Conservation (phyloP, 2,113 vertebrate genomes). For the Nematolebias whitei region DNA sequence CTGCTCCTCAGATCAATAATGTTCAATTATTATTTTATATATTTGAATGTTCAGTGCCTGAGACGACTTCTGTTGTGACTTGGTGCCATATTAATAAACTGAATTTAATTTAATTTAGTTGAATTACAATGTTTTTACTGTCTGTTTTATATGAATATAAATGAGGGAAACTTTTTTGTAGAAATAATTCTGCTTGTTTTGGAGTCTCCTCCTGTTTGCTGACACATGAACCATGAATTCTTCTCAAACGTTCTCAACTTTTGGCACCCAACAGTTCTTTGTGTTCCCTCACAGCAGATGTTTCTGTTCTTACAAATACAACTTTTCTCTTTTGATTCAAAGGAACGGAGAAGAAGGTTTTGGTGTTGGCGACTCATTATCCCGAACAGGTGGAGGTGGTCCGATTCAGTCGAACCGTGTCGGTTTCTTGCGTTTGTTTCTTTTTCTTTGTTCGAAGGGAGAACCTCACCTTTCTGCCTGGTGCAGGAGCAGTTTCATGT, state of each 20-base stretch:
- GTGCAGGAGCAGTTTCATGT: conserved; percentile 31
- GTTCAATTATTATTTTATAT: too few relatives aligned
- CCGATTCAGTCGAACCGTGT: neutral
- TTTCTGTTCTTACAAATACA: neutral
- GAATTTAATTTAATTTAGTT: too few relatives aligned
- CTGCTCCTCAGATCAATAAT: too few relatives aligned
- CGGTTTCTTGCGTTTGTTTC: conserved; percentile 27
- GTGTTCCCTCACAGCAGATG: neutral
- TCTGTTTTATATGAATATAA: too few relatives aligned
- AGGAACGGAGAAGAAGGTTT: neutral
- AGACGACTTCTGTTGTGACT: too few relatives aligned
- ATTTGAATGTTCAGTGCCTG: too few relatives aligned
- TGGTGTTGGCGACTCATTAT: neutral
- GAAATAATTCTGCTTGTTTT: too few relatives aligned
- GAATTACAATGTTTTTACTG: too few relatives aligned
- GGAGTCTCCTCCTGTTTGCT: neutral
- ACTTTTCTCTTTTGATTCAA: neutral
- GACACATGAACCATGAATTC: neutral
- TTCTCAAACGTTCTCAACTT: neutral
- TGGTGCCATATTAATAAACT: too few relatives aligned
- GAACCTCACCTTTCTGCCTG: conserved; percentile 3
- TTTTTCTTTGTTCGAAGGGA: neutral
- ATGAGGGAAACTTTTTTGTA: too few relatives aligned
- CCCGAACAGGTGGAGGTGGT: conserved; percentile 14
- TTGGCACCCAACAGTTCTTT: neutral